Conservation (phyloP, 2,888 invertebrate genomes). For the Oligia strigilis region DNA sequence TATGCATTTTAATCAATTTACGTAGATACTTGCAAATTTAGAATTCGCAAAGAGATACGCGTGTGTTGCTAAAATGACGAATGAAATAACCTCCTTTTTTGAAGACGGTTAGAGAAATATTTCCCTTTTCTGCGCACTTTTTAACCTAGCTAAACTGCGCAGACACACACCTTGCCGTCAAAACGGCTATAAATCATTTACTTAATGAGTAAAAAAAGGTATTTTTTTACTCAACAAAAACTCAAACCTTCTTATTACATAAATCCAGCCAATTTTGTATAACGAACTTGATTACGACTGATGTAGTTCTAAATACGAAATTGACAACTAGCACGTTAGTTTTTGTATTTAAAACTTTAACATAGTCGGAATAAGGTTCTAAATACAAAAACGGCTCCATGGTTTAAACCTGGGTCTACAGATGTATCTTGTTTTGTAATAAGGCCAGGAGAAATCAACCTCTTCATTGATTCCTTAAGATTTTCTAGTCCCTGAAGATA, state of each 20-base stretch:
- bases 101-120: background rate
- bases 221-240: background rate
- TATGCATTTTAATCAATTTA: slow-evolving; percentile 11
- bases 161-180: background rate
- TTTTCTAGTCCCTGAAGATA: background rate
- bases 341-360: background rate
- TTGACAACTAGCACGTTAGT: background rate
- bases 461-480: background rate
- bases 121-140: background rate
- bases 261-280: slow-evolving; percentile 1
- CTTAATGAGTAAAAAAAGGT: background rate
- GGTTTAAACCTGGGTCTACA: background rate
- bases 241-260: background rate
- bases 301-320: background rate
- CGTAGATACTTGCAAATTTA: slow-evolving; percentile 18
- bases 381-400: background rate
- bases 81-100: background rate
- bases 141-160: background rate
- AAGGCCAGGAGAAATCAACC: background rate
- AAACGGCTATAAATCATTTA: background rate
- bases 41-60: background rate
- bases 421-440: background rate
- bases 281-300: background rate
- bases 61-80: background rate
- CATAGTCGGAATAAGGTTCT: background rate